Evolutionary conservation across 2,888 invertebrate genomes (phyloP).

Genomic region (Maniola hyperantus): DNA sequence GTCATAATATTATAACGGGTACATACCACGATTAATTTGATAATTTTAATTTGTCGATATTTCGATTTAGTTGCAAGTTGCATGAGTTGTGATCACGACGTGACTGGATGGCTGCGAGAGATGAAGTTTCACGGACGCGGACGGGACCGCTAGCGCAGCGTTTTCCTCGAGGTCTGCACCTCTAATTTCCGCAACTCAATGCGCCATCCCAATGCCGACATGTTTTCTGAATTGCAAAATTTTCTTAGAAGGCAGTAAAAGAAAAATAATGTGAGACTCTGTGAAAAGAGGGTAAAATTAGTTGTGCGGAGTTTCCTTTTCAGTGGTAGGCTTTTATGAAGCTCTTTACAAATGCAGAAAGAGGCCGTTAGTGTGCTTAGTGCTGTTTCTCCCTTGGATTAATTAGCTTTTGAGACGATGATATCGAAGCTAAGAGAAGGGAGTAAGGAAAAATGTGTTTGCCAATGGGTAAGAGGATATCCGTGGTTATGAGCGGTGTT

Average conservation of each 20-base stretch:
- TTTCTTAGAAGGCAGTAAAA: conserved; percentile 26
- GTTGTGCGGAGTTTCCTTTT: conserved; percentile 18
- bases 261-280: conserved; percentile 19
- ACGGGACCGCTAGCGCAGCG: too few relatives aligned
- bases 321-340: conserved; percentile 16
- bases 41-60: too few relatives aligned
- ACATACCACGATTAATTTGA: too few relatives aligned
- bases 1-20: too few relatives aligned
- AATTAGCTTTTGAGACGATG: conserved; percentile 14
- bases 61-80: too few relatives aligned
- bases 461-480: neutral
- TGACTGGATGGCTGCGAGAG: too few relatives aligned
- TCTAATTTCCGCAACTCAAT: neutral
- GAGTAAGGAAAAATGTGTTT: neutral
- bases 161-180: too few relatives aligned
- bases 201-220: conserved; percentile 13
- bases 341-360: conserved; percentile 19
- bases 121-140: too few relatives aligned
- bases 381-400: conserved; percentile 6
- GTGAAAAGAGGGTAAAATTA: conserved; percentile 23
- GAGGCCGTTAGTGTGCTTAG: conserved; percentile 15
- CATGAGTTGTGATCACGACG: too few relatives aligned
- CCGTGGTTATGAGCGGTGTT: too few relatives aligned
- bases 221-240: conserved; percentile 31
- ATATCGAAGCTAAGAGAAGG: neutral